Conservation (phyloP, 2,888 invertebrate species). For the Drosophila maculinotata region DNA sequence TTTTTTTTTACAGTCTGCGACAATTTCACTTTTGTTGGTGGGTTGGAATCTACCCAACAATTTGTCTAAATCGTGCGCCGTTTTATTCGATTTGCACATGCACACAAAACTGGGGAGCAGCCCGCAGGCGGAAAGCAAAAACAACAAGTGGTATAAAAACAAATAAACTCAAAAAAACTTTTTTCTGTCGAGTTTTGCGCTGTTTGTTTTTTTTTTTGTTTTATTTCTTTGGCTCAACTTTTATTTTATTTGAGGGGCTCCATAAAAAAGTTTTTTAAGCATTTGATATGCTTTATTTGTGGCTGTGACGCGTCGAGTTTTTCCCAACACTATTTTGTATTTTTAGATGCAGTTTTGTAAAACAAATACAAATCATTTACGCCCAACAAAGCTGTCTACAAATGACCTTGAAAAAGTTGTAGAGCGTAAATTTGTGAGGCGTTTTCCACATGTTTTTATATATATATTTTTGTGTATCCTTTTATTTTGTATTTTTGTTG, state of each 20-base stretch:
- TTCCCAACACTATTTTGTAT: constrained; percentile 41
- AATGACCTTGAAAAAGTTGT: constrained; percentile 65
- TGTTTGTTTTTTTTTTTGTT: constrained; percentile 36
- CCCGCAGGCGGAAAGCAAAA: constrained; percentile 28
- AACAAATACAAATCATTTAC: constrained; percentile 71
- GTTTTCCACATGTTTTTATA: constrained; percentile 28
- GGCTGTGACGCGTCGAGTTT: constrained; percentile 23
- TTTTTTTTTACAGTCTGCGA: constrained; percentile 24
- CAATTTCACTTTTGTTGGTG: constrained; percentile 66
- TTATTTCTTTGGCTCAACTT: constrained; percentile 61
- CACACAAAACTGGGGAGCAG: constrained; percentile 22
- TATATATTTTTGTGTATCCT: constrained; percentile 27
- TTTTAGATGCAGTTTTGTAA: constrained; percentile 54
- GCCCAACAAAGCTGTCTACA: constrained; percentile 44
- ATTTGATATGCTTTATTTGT: constrained; percentile 48
- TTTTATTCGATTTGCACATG: constrained; percentile 58
- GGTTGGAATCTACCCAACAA: constrained; percentile 29
- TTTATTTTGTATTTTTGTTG: constrained; percentile 40
- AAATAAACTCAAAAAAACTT: constrained; percentile 39
- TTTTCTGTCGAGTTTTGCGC: constrained; percentile 31
- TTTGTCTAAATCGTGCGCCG: constrained; percentile 58
- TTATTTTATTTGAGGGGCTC: constrained; percentile 61
- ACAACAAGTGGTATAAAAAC: constrained; percentile 21
- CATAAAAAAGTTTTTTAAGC: constrained; percentile 50
- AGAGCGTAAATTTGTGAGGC: constrained; percentile 31